A percentile compares a stretch with the other conserved stretches of the same genome.
These are phyloP conservation scores for Acanthosepion esculentum DNA, from an alignment of 2,888 invertebrate genomes.

Conservation along the genomic window DNA sequence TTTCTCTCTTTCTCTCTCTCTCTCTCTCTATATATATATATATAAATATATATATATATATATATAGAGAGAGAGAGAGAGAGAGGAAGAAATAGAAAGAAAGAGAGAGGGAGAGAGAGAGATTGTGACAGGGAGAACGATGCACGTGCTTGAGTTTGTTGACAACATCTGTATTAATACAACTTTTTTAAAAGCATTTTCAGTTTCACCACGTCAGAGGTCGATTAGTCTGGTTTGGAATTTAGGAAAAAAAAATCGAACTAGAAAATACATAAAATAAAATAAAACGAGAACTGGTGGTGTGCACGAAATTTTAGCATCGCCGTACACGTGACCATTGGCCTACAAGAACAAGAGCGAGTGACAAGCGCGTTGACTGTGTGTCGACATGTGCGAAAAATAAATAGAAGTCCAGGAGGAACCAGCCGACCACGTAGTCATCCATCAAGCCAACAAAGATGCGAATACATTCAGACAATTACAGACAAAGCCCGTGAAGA, in stretches of 20 bases:
- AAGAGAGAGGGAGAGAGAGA: neutral
- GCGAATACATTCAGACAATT: neutral
- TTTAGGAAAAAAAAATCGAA: neutral
- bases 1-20: no score
- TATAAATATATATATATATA: no score
- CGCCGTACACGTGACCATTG: neutral
- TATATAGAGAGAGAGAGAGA: neutral
- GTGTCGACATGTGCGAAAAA: neutral
- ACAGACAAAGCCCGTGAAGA: neutral
- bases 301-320: neutral
- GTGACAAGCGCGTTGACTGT: neutral
- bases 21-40: no score
- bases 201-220: no score
- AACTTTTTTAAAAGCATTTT: no score
- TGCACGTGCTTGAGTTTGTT: no score
- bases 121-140: neutral
- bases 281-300: neutral
- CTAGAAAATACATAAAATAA: neutral
- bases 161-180: no score
- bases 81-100: no score
- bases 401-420: neutral
- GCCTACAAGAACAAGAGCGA: neutral
- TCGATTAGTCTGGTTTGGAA: no score
- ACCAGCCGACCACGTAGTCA: neutral
- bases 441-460: neutral